Conservation (phyloP, 2,113 vertebrate genomes). For the Rostratula benghalensis region DNA sequence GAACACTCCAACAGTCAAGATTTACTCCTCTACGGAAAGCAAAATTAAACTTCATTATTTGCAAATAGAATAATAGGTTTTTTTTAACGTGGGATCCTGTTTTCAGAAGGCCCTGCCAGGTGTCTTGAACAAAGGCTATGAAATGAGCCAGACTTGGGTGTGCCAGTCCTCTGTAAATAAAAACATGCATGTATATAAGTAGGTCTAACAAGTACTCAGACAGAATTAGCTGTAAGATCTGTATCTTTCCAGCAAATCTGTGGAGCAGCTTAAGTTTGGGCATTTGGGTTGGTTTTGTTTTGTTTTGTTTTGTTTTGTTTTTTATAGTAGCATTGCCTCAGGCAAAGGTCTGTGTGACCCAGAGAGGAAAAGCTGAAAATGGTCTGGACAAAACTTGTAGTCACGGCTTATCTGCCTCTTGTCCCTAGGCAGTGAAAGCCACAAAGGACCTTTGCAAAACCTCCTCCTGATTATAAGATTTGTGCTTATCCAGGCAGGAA, state of each 20-base stretch:
- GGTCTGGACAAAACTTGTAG: background rate
- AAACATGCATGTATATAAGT: slow-evolving; percentile 15
- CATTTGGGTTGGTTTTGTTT: background rate
- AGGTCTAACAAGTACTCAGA: background rate
- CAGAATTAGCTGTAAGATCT: slow-evolving; percentile 33
- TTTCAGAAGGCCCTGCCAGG: background rate
- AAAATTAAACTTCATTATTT: slow-evolving; percentile 23
- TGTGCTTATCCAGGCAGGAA: background rate
- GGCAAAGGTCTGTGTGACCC: slow-evolving; percentile 12
- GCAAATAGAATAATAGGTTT: background rate
- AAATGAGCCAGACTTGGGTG: slow-evolving; percentile 36
- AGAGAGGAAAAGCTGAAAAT: slow-evolving; percentile 26
- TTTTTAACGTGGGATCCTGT: background rate
- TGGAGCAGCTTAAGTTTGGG: background rate
- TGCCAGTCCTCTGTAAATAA: slow-evolving; percentile 41
- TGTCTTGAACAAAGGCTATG: slow-evolving; percentile 8
- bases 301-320: background rate
- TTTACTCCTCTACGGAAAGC: background rate
- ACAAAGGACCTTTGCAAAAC: background rate
- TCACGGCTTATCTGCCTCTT: background rate
- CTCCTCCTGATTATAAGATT: background rate
- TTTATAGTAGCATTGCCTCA: background rate
- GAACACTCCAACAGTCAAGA: background rate
- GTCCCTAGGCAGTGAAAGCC: background rate
- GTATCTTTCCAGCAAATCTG: slow-evolving; percentile 47